Conservation (phyloP, 2,113 vertebrate species). For the Tyto alba region DNA sequence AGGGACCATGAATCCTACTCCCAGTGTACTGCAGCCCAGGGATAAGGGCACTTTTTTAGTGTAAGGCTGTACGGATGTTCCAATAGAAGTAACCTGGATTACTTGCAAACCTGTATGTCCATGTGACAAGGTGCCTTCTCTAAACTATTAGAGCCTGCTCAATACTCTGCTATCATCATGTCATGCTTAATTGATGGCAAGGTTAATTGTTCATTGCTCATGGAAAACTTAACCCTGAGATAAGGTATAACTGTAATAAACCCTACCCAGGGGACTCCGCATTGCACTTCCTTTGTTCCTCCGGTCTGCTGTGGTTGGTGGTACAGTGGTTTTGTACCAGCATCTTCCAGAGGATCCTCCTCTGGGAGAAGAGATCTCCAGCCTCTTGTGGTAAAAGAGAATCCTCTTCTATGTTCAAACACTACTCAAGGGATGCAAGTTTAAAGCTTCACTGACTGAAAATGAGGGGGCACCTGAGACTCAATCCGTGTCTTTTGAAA, state of each 20-base stretch:
- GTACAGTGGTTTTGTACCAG: background rate
- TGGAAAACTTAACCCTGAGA: background rate
- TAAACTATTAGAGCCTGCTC: background rate
- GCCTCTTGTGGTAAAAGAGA: background rate
- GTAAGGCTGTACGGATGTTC: background rate
- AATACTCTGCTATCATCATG: background rate
- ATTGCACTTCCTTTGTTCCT: background rate
- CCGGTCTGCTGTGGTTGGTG: background rate
- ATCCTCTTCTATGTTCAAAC: background rate
- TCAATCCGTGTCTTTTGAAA: background rate
- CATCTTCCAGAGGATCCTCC: background rate
- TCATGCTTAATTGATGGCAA: background rate
- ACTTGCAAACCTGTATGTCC: background rate
- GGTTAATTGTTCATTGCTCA: background rate
- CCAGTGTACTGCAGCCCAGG: background rate
- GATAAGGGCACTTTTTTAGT: background rate
- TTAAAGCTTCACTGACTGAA: background rate
- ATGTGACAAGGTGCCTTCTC: background rate
- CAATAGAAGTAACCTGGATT: background rate
- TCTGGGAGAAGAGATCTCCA: background rate
- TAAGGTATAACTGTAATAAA: background rate
- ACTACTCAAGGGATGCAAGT: background rate
- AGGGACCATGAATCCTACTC: background rate
- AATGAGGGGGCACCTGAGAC: background rate
- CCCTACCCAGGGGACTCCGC: background rate